Evolutionary conservation across 2,113 vertebrate genomes (phyloP).

Genomic region (Cinclus mexicanus): DNA sequence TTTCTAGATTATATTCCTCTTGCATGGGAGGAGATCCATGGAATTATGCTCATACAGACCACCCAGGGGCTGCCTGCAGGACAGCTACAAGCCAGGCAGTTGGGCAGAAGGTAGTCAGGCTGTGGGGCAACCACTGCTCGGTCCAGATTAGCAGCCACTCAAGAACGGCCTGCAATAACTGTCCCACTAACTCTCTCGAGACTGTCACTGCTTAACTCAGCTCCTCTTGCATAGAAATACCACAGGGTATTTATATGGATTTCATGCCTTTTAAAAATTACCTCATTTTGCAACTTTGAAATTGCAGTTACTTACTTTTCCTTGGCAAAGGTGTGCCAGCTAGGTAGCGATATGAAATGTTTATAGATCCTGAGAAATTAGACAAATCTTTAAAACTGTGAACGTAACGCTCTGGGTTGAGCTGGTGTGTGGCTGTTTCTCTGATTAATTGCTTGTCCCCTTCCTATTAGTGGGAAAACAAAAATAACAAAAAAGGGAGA

Average conservation of each 20-base stretch:
- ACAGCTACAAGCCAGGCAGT: background rate
- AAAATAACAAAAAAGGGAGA: slow-evolving; percentile 17
- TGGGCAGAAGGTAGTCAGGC: background rate
- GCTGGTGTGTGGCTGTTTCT: slow-evolving; percentile 86
- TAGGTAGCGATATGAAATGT: slow-evolving; percentile 93
- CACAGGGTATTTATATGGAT: background rate
- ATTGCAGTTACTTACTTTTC: slow-evolving; percentile 83
- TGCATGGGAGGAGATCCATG: background rate
- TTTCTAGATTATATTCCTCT: background rate
- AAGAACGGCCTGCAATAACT: background rate
- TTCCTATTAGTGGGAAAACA: slow-evolving; percentile 79
- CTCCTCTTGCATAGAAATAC: background rate
- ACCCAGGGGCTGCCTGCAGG: background rate
- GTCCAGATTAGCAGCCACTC: background rate
- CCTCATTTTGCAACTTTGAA: background rate
- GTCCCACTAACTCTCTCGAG: background rate
- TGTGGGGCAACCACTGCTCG: background rate
- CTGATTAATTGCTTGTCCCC: slow-evolving; percentile 88
- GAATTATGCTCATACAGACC: background rate
- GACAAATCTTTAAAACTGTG: slow-evolving; percentile 91
- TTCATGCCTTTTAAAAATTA: background rate
- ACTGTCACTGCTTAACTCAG: background rate
- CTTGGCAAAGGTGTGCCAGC: slow-evolving; percentile 90
- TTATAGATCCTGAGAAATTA: slow-evolving; percentile 94
- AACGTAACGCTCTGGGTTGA: slow-evolving; percentile 87